phyloP scores from a whole-genome alignment of 2,888 invertebrate species.

The Epirrhoe alternata region DNA sequence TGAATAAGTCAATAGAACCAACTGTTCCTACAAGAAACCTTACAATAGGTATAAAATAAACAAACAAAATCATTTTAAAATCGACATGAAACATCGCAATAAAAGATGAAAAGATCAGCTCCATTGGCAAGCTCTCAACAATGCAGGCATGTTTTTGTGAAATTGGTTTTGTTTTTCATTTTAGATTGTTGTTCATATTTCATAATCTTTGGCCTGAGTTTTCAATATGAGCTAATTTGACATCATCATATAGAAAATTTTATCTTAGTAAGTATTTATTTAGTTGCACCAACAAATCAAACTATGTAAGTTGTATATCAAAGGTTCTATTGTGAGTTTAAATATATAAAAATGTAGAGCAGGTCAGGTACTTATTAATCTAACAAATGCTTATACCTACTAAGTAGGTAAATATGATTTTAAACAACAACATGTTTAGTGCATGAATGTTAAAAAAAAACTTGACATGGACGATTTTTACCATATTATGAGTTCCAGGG shows the following conservation, averaged over 20 bases:
- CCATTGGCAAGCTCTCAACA: slow-evolving; percentile 41
- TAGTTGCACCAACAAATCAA: no score
- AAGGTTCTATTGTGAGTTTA: no score
- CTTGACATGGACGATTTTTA: no score
- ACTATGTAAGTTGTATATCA: no score
- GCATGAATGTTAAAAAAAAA: no score
- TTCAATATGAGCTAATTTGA: neutral
- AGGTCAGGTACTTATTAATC: no score
- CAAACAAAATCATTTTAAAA: slow-evolving; percentile 20
- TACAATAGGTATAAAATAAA: slow-evolving; percentile 6
- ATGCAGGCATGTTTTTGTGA: slow-evolving; percentile 25
- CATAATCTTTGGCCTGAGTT: neutral
- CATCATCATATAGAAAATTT: neutral
- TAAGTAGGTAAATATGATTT: no score
- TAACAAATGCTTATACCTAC: no score
- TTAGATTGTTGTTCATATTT: neutral
- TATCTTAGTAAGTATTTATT: no score
- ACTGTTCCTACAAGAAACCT: neutral
- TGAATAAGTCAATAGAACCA: neutral
- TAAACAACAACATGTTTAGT: no score
- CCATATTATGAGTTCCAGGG: no score
- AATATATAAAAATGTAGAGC: no score
- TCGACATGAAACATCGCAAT: slow-evolving; percentile 35
- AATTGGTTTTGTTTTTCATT: neutral
- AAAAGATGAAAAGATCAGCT: slow-evolving; percentile 38